phyloP scores from a whole-genome alignment of 2,888 invertebrate species.

The Aplocera efformata region DNA sequence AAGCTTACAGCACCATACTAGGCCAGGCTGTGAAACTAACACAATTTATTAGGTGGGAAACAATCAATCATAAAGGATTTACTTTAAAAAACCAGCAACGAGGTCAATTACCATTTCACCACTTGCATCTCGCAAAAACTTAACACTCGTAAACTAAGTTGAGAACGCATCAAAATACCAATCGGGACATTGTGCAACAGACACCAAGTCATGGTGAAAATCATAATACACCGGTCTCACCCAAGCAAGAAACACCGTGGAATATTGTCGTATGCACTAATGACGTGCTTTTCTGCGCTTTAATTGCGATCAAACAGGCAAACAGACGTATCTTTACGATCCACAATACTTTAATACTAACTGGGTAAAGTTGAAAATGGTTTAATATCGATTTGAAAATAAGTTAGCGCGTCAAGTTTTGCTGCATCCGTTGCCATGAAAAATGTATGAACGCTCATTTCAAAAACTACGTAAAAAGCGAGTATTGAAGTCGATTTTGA shows the following conservation, averaged over 20 bases:
- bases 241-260: conserved; percentile 70
- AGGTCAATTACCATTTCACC: conserved; percentile 8
- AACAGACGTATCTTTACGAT: conserved; percentile 39
- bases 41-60: too few species aligned
- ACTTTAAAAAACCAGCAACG: not conserved
- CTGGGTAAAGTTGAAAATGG: conserved; percentile 28
- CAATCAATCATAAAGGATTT: too few species aligned
- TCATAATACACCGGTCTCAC: conserved; percentile 20
- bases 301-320: conserved; percentile 71
- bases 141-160: conserved; percentile 11
- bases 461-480: conserved; percentile 55
- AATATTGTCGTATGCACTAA: conserved; percentile 77
- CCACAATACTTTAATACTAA: conserved; percentile 18
- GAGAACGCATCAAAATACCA: conserved; percentile 20
- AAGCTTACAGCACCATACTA: too few species aligned
- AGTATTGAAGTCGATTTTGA: conserved; percentile 63
- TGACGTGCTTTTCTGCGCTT: conserved; percentile 74
- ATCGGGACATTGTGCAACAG: conserved; percentile 8
- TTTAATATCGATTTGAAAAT: not conserved
- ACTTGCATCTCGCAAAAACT: conserved; percentile 8
- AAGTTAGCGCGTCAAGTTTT: conserved; percentile 43
- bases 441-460: conserved; percentile 74
- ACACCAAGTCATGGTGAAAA: conserved; percentile 17
- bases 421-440: conserved; percentile 63
- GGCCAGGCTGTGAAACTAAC: too few species aligned